Evolutionary conservation across 2,113 vertebrate species (phyloP), one percentile per base, ranked within the genome.

Genomic region (Neolamprologus ventralis): DNA sequence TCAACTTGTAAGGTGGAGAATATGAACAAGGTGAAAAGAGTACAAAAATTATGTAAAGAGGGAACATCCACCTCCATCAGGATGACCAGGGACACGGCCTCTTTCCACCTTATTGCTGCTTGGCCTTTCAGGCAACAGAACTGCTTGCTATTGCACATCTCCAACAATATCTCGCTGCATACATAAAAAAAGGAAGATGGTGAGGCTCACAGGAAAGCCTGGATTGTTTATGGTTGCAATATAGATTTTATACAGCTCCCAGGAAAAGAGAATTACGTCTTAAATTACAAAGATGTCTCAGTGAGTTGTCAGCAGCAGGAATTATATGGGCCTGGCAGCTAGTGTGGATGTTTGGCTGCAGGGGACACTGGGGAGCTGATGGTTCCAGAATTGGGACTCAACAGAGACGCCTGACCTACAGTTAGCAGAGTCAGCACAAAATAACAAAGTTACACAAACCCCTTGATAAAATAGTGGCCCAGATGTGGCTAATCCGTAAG

Each of bases 171-270:
- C 93, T 91, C 87, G 84, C 88, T 95, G 94, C 94, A 94, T 96
- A 93, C 90, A 91, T 94, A 92, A 92, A 95, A 95, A 95, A 91
- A 60, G 63, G 75, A 81, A 75, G 87, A 90, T 33, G 53, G 60
- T 63, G 81, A 90, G 82, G 86, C 89, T 86, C 86, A 26, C 47
- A 83, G 88, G 91, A 89, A 94, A 93, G 83, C 58, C 80, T 11
- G 65, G 87, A 91, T 95, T 96, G 95, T 96, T 96, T 96, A 96
- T 96, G 92, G 94, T 88, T 85, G 90, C 94, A 96, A 96, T 96
- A 96, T 95, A 95, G 96, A 95, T 96, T 96, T 96, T 94, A 96
- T 95, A 94, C 89, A 89, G 93, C 96, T 96, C 95, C 92, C 65
- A 95, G 96, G 95, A 95, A 95, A 93, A 94, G 91, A 90, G 91